A percentile compares a stretch with the other conserved stretches of the same genome.
Evolutionary conservation across 1,140 invertebrate genomes (phyloP).

Genomic region (Penaeus vannamei): DNA sequence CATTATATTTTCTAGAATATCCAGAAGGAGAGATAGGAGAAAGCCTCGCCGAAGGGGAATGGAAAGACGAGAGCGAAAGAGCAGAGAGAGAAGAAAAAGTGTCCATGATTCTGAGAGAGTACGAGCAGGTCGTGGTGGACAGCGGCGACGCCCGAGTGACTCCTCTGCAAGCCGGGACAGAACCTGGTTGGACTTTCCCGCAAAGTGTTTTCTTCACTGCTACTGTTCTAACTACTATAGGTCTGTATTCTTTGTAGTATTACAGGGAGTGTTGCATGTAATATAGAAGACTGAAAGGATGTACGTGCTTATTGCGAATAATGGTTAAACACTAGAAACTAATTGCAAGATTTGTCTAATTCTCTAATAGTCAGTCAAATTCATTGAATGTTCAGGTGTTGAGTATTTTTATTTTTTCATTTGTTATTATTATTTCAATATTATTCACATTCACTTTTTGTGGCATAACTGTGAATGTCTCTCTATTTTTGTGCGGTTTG

Average conservation of each 20-base stretch:
- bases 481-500: no score
- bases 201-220: slow-evolving; percentile 6
- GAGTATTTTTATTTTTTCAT: no score
- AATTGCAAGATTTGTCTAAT: no score
- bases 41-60: slow-evolving; percentile 22
- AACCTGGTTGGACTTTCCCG: not conserved
- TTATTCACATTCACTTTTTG: no score
- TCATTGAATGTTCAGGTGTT: no score
- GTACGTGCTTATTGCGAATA: no score
- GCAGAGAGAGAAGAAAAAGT: slow-evolving; percentile 7
- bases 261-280: not conserved
- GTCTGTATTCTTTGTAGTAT: not conserved
- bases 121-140: not conserved
- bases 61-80: slow-evolving; percentile 34
- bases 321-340: no score
- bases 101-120: not conserved
- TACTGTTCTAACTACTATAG: not conserved
- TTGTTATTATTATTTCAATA: no score
- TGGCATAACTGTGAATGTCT: no score
- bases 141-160: not conserved
- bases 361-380: no score
- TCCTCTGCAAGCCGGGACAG: not conserved
- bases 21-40: slow-evolving; percentile 32
- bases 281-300: not conserved
- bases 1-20: no score